Evolutionary conservation across 2,113 vertebrate species (phyloP).

Genomic region (Hemicordylus capensis): DNA sequence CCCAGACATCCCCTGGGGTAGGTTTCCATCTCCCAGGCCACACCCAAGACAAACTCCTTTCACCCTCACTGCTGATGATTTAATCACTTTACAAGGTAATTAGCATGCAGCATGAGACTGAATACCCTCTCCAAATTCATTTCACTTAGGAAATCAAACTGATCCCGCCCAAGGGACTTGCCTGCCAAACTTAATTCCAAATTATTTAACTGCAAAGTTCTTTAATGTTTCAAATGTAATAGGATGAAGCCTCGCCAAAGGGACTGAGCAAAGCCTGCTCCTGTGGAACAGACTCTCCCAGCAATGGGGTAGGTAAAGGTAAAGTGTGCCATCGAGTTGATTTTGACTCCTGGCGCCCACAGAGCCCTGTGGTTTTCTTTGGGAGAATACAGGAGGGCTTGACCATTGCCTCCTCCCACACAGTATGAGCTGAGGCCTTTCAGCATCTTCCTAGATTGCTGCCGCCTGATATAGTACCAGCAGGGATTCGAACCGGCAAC

Average conservation of each 20-base stretch:
- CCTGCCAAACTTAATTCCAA: conserved; percentile 69
- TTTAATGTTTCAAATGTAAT: conserved; percentile 25
- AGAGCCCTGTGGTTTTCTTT: no score
- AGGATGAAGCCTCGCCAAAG: background rate
- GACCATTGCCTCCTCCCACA: no score
- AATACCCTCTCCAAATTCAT: conserved; percentile 64
- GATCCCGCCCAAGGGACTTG: conserved; percentile 66
- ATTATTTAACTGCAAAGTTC: conserved; percentile 48
- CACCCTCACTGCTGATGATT: conserved; percentile 59
- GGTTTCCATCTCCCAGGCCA: conserved; percentile 51
- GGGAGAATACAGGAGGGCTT: no score
- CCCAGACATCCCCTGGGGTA: background rate
- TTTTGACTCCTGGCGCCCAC: no score
- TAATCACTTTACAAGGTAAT: conserved; percentile 66
- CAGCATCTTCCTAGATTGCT: no score
- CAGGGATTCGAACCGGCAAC: no score
- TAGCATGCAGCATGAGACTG: conserved; percentile 55
- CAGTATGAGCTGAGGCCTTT: no score
- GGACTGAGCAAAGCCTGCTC: background rate
- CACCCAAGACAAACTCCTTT: conserved; percentile 46
- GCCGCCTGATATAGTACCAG: no score
- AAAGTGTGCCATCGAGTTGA: no score
- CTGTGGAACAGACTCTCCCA: background rate
- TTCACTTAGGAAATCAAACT: conserved; percentile 68
- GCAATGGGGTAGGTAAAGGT: no score